phyloP scores from a whole-genome alignment of 2,888 invertebrate genomes.

The Drosophila putrida region DNA sequence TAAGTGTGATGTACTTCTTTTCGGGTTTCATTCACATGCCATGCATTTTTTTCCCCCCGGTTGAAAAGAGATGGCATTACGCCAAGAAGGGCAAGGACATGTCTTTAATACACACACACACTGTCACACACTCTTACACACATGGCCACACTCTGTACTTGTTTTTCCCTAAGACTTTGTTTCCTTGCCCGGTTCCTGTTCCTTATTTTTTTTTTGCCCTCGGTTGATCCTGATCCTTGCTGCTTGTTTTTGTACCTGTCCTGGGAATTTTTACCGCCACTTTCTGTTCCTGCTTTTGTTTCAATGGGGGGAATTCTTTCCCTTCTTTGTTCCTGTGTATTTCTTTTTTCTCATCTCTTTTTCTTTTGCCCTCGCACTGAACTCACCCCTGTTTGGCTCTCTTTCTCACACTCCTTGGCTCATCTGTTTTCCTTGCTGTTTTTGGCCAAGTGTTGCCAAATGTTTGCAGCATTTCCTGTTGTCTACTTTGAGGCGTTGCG shows the following conservation, averaged over 20 bases:
- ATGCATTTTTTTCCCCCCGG: slow-evolving; percentile 50
- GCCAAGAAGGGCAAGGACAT: slow-evolving; percentile 49
- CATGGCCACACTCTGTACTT: slow-evolving; percentile 44
- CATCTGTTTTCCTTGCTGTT: slow-evolving; percentile 20
- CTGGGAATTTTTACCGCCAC: slow-evolving; percentile 69
- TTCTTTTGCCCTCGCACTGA: slow-evolving; percentile 16
- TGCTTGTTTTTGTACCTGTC: slow-evolving; percentile 65
- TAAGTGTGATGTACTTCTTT: slow-evolving; percentile 65
- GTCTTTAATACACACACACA: slow-evolving; percentile 21
- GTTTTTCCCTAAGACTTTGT: slow-evolving; percentile 61
- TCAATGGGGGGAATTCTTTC: slow-evolving; percentile 55
- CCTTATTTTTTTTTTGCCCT: slow-evolving; percentile 17
- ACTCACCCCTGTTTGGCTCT: slow-evolving; percentile 31
- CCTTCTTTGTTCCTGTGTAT: slow-evolving; percentile 36
- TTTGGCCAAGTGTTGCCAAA: slow-evolving; percentile 72
- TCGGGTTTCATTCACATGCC: slow-evolving; percentile 76
- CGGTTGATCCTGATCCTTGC: slow-evolving; percentile 19
- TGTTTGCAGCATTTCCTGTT: slow-evolving; percentile 78
- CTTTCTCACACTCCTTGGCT: not conserved
- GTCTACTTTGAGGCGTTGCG: slow-evolving; percentile 61
- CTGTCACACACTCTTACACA: slow-evolving; percentile 8
- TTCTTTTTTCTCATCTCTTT: slow-evolving; percentile 17
- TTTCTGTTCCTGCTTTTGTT: slow-evolving; percentile 38
- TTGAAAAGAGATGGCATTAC: slow-evolving; percentile 29
- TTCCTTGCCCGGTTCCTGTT: slow-evolving; percentile 54